phyloP scores from a whole-genome alignment of 1,140 invertebrate genomes.

The Euwallacea fornicatus region DNA sequence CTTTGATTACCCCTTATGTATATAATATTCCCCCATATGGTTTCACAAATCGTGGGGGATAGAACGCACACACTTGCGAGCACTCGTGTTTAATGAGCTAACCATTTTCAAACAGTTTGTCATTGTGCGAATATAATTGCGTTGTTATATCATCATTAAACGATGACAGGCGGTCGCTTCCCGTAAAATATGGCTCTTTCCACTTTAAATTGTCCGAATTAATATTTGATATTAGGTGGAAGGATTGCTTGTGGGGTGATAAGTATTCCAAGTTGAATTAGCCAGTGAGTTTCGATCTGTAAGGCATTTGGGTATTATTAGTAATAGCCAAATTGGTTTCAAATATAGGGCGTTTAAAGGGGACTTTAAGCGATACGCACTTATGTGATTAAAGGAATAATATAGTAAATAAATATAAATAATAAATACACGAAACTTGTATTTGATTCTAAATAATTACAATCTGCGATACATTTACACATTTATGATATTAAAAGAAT shows the following conservation, averaged over 20 bases:
- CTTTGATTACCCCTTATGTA: constrained; percentile 26
- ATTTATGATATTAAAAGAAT: too few species aligned
- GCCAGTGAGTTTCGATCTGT: too few species aligned
- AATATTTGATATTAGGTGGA: constrained; percentile 29
- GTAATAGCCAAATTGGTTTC: too few species aligned
- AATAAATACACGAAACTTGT: too few species aligned
- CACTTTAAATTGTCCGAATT: constrained; percentile 40
- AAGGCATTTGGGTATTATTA: too few species aligned
- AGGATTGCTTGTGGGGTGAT: constrained; percentile 21
- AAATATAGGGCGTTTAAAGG: too few species aligned
- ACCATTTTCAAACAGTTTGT: constrained; percentile 49
- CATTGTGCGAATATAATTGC: constrained; percentile 48
- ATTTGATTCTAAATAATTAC: too few species aligned
- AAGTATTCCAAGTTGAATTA: too few species aligned
- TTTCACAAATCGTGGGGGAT: constrained; percentile 25
- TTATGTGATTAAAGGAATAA: too few species aligned
- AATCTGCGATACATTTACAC: too few species aligned
- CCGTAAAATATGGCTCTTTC: constrained; percentile 36
- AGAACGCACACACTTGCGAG: constrained; percentile 41
- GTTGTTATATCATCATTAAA: constrained; percentile 48
- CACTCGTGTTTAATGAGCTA: constrained; percentile 46
- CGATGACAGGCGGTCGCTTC: constrained; percentile 37
- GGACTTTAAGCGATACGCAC: too few species aligned
- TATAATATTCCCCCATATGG: constrained; percentile 35
- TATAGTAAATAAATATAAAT: too few species aligned